Percentiles rank a stretch among this genome's conserved stretches.
These are phyloP conservation scores for Muscicapa comitata DNA, from an alignment of 2,797 vertebrate species.

Conservation along the genomic window DNA sequence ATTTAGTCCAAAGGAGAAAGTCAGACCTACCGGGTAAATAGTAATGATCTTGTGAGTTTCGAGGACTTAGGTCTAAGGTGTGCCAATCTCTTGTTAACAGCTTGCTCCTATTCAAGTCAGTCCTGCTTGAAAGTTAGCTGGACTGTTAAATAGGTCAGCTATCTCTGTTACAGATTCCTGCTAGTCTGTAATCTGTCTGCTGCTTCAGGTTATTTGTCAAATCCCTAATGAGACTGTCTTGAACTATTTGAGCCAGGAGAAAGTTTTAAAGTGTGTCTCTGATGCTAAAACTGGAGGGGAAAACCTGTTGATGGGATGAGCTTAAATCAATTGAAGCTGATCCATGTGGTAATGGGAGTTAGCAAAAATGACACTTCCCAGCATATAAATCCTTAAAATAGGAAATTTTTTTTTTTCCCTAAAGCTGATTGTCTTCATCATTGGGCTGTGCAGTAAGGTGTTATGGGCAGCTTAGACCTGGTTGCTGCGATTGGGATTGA, in stretches of 20 bases:
- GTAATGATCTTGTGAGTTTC: constrained; percentile 27
- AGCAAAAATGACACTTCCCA: not conserved
- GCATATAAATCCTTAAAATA: not conserved
- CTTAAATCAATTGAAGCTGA: not conserved
- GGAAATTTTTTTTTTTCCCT: not conserved
- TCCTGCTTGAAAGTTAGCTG: not conserved
- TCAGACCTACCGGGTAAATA: constrained; percentile 2
- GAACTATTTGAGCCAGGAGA: not conserved
- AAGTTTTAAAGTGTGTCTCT: not conserved
- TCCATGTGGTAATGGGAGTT: not conserved
- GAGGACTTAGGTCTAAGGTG: not conserved
- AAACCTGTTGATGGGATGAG: not conserved
- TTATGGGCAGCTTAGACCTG: not conserved
- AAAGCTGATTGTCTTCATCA: not conserved
- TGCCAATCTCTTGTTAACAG: not conserved
- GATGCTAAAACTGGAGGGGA: not conserved
- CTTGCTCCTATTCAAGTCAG: not conserved
- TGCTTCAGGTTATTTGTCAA: constrained; percentile 25
- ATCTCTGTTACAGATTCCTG: not conserved
- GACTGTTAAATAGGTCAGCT: constrained; percentile 2
- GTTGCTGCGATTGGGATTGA: not conserved
- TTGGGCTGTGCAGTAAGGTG: not conserved
- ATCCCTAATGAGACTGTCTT: not conserved
- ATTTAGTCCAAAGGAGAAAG: constrained; percentile 5
- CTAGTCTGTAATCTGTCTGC: not conserved